Percentiles rank a stretch among this genome's conserved stretches.
phyloP scores from a whole-genome alignment of 2,113 vertebrate species.

The Sorex araneus region DNA sequence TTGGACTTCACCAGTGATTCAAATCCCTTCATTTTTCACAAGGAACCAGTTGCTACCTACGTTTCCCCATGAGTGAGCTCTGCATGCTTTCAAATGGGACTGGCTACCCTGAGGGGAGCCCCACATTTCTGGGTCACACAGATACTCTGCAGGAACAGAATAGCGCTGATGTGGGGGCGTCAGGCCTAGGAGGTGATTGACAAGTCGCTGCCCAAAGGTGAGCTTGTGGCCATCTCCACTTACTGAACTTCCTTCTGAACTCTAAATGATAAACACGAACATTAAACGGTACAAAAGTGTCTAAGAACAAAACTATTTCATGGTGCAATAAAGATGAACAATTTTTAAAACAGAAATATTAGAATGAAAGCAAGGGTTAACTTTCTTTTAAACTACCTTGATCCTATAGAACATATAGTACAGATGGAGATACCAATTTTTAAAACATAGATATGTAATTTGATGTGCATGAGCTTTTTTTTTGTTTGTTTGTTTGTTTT shows the following conservation, averaged over 20 bases:
- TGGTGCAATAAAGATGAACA: conserved; percentile 15
- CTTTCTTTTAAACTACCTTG: conserved; percentile 21
- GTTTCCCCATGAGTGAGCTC: conserved; percentile 97
- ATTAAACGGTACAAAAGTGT: conserved; percentile 68
- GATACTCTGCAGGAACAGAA: conserved; percentile 93
- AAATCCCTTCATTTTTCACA: conserved; percentile 85
- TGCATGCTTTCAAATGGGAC: conserved; percentile 91
- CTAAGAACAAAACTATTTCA: conserved; percentile 65
- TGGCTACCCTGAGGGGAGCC: conserved; percentile 88
- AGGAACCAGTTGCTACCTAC: conserved; percentile 92
- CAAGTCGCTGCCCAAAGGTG: conserved; percentile 96
- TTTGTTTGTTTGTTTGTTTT: neutral
- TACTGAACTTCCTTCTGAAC: conserved; percentile 88
- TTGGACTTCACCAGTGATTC: conserved; percentile 86
- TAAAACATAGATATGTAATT: neutral
- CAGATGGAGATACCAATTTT: conserved; percentile 35
- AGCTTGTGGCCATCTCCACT: conserved; percentile 93
- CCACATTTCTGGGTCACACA: conserved; percentile 89
- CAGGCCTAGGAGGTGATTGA: conserved; percentile 97
- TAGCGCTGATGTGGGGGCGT: conserved; percentile 92
- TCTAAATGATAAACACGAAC: conserved; percentile 90
- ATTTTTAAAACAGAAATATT: neutral
- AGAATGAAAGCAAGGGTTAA: conserved; percentile 57
- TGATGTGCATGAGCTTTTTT: neutral
- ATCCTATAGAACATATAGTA: neutral